Conservation (phyloP, 2,113 vertebrate species). For the Bufo gargarizans region DNA sequence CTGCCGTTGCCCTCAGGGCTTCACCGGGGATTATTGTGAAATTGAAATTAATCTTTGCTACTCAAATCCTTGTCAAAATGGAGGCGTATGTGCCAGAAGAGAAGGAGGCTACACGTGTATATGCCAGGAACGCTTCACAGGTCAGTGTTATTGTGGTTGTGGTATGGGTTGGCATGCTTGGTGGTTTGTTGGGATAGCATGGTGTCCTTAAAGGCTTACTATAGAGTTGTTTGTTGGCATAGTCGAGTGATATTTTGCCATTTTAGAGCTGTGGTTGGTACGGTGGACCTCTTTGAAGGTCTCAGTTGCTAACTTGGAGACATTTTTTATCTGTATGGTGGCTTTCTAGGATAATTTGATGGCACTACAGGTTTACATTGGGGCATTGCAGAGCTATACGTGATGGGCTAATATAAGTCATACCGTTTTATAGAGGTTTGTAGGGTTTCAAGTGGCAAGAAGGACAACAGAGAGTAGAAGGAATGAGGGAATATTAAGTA, state of each 20-base stretch:
- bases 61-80: conserved; percentile 93
- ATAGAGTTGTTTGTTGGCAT: not conserved
- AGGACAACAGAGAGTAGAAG: not conserved
- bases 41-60: conserved; percentile 98
- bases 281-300: too few relatives aligned
- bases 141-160: conserved; percentile 70
- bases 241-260: not conserved
- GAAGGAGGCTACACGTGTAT: conserved; percentile 95
- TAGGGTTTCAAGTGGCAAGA: not conserved
- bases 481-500: not conserved
- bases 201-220: not conserved
- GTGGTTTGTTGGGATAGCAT: not conserved
- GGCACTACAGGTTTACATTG: not conserved
- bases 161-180: not conserved
- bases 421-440: not conserved
- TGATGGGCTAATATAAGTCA: not conserved
- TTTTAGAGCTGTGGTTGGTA: conserved; percentile 2
- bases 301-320: not conserved
- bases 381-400: not conserved
- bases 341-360: not conserved
- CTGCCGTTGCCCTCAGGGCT: conserved; percentile 94
- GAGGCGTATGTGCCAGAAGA: conserved; percentile 86
- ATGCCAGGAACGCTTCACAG: conserved; percentile 90
- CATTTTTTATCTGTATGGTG: too few relatives aligned
- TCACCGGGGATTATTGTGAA: conserved; percentile 97